phyloP scores from a whole-genome alignment of 2,888 invertebrate species.

The Ectemnius continuus region DNA sequence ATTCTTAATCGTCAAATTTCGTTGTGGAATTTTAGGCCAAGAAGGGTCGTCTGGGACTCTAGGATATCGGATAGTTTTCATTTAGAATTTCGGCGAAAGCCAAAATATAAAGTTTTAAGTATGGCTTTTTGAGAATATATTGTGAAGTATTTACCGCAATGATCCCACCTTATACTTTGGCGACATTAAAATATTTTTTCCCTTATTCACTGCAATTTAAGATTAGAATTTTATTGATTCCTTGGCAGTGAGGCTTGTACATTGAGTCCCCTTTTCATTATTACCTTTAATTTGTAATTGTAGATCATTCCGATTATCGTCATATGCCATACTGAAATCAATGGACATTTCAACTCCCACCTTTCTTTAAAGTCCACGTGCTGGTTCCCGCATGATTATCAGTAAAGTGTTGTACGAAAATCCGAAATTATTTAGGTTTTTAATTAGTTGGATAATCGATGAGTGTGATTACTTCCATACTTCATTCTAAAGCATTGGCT shows the following conservation, averaged over 20 bases:
- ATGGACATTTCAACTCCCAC: conserved; percentile 58
- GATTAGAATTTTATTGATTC: conserved; percentile 9
- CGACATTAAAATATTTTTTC: conserved; percentile 64
- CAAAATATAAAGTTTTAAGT: background rate
- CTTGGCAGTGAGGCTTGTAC: no score
- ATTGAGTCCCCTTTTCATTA: no score
- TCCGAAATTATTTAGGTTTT: conserved; percentile 43
- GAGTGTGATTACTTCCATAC: conserved; percentile 20
- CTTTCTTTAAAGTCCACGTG: conserved; percentile 31
- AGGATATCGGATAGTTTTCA: conserved; percentile 18
- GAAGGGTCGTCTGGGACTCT: conserved; percentile 73
- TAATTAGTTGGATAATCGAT: conserved; percentile 49
- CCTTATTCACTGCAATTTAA: conserved; percentile 65
- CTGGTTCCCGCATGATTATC: conserved; percentile 24
- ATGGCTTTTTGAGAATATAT: no score
- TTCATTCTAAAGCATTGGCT: conserved; percentile 12
- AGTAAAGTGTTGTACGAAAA: conserved; percentile 33
- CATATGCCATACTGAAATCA: conserved; percentile 69
- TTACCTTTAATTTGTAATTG: conserved; percentile 69
- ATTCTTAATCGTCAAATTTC: conserved; percentile 61
- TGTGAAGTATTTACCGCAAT: conserved; percentile 61
- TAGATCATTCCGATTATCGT: conserved; percentile 61
- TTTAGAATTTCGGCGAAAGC: background rate
- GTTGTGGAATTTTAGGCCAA: conserved; percentile 74
- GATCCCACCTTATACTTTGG: conserved; percentile 65